These are phyloP conservation scores for Drosophila burlai DNA, from an alignment of 1,140 invertebrate genomes.

Conservation along the genomic window DNA sequence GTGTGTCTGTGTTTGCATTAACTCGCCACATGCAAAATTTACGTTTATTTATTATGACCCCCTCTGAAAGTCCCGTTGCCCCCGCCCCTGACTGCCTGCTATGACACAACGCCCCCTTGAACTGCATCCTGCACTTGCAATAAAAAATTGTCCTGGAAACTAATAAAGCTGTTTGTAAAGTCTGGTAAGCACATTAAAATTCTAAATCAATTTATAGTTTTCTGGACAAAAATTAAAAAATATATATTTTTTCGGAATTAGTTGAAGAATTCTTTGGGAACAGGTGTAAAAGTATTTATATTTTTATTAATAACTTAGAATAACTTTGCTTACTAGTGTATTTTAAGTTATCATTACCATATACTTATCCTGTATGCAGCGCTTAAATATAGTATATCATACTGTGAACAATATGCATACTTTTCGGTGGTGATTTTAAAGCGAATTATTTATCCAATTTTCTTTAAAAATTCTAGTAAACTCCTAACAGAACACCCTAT, in stretches of 20 bases:
- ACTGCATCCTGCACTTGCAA: conserved; percentile 34
- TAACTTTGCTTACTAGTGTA: too few species aligned
- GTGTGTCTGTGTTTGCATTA: conserved; percentile 73
- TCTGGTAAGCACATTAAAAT: background rate
- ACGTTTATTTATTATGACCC: conserved; percentile 79
- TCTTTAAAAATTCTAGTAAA: too few species aligned
- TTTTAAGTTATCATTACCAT: too few species aligned
- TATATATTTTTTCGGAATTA: too few species aligned
- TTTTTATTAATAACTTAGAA: background rate
- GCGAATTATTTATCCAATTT: too few species aligned
- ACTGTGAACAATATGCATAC: too few species aligned
- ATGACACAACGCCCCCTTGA: conserved; percentile 34
- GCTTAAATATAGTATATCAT: too few species aligned
- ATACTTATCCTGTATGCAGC: too few species aligned
- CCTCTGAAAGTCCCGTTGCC: conserved; percentile 13
- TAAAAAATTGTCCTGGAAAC: conserved; percentile 12
- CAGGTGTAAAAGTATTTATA: background rate
- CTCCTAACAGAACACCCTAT: too few species aligned
- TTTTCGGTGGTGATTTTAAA: background rate
- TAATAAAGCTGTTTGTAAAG: background rate
- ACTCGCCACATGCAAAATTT: conserved; percentile 82
- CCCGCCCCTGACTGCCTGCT: conserved; percentile 12
- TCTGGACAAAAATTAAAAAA: background rate
- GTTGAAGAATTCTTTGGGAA: background rate
- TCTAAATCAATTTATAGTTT: conserved; percentile 6